Base-by-base conservation (phyloP, 2,888 invertebrate species). In the Andrena hattorfiana region DNA sequence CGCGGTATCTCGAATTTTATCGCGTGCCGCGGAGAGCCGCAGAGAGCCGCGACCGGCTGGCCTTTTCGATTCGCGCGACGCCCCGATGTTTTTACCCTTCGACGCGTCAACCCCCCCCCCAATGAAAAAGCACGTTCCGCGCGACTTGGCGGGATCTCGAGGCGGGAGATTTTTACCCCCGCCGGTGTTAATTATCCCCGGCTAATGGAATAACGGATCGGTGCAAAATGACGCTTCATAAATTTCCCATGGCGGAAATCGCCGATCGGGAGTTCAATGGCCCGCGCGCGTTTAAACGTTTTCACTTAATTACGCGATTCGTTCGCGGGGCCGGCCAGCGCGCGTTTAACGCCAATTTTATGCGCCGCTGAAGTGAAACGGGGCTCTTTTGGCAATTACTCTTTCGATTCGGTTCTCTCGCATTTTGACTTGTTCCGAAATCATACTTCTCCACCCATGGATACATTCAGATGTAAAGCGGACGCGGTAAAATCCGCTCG, bases 241-340 rank as follows among this genome's bases (percentile, higher is more conserved):
- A 81, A 81, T 73, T 73, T 63, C 49, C 67, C 42, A 26, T 20
- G 56, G n/a, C 54, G 49, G 30, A 66, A 67, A 62, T 80, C 62
- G 71, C 20, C 75, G 68, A 78, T 81, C 72, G 67, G 16, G 72
- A 63, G 56, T 56, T 60, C 72, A 81, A 78, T 78, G 80, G 62
- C 49, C 56, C 78, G 66, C 67, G 78, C 56, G 64, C 63, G 78
- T 68, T 81, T 78, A 72, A 78, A 81, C 67, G 81, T 81, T 81
- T 81, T 72, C 81, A 78, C 79, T 81, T 81, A 81, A 81, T 81
- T 81, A 81, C 78, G 68, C 72, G 81, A 78, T 81, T 78, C 72
- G 79, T 32, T 56, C 78, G 68, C 67, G 23, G 72, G 13, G 8
- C 26, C 5, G 30, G 63, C 10, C 48, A 48, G 49, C 51, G n/a